These are phyloP conservation scores for Pteronura brasiliensis DNA, from an alignment of 2,113 vertebrate genomes.

Conservation along the genomic window DNA sequence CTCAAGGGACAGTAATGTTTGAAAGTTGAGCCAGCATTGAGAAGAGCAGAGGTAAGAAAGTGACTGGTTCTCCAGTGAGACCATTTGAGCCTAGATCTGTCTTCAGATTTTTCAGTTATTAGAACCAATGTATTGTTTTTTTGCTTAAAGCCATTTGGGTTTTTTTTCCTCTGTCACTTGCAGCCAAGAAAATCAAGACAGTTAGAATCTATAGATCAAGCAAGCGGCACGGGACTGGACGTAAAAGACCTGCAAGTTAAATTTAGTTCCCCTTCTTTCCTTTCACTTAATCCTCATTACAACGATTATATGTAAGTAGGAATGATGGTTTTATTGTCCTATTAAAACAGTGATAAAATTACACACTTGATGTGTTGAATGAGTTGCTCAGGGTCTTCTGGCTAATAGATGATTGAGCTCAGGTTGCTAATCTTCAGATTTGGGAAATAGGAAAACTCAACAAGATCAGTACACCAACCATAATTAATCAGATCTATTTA, in stretches of 20 bases:
- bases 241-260: neutral
- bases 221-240: neutral
- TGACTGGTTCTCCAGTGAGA: neutral
- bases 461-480: neutral
- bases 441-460: neutral
- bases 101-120: neutral
- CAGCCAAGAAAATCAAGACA: neutral
- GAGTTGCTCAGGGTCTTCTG: neutral
- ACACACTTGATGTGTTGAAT: neutral
- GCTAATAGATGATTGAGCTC: neutral
- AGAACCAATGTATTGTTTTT: neutral
- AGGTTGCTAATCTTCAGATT: neutral
- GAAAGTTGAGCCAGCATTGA: neutral
- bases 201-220: neutral
- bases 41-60: neutral
- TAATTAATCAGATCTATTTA: neutral
- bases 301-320: neutral
- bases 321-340: neutral
- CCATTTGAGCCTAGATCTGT: neutral
- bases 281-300: neutral
- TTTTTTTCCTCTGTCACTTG: neutral
- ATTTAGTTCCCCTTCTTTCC: neutral
- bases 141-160: neutral
- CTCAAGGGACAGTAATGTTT: neutral
- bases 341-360: neutral